Conservation (phyloP, 2,888 invertebrate species). For the Nymphalis urticae region DNA sequence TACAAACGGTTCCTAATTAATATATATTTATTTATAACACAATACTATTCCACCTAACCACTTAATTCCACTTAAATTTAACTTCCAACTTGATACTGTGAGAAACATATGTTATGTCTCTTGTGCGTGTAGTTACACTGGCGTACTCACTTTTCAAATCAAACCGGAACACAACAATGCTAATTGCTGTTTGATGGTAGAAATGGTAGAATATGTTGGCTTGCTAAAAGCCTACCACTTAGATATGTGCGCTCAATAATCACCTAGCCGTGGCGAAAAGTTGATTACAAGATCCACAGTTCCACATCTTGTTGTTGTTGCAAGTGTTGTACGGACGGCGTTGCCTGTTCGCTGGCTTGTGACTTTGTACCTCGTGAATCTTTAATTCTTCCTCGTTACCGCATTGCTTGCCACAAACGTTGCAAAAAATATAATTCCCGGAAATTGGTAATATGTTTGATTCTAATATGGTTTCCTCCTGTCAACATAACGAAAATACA, state of each 20-base stretch:
- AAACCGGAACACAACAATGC: too few relatives aligned
- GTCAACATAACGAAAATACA: background rate
- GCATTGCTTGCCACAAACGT: slow-evolving; percentile 54
- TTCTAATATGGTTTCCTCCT: slow-evolving; percentile 24
- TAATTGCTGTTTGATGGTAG: too few relatives aligned
- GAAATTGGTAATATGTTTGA: slow-evolving; percentile 15
- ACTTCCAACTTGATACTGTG: too few relatives aligned
- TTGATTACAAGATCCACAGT: slow-evolving; percentile 76
- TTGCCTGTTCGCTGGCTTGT: slow-evolving; percentile 43
- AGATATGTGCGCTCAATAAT: background rate
- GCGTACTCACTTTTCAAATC: too few relatives aligned
- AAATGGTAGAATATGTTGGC: too few relatives aligned
- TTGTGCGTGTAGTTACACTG: too few relatives aligned
- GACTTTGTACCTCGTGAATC: slow-evolving; percentile 50
- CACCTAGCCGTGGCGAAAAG: slow-evolving; percentile 74
- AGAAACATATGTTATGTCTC: too few relatives aligned
- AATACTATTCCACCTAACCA: too few relatives aligned
- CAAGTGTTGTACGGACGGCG: slow-evolving; percentile 55
- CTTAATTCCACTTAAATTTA: too few relatives aligned
- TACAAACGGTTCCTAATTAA: too few relatives aligned
- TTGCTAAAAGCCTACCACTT: too few relatives aligned
- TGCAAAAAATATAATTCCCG: slow-evolving; percentile 35
- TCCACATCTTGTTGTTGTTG: slow-evolving; percentile 73
- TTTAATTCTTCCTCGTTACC: slow-evolving; percentile 55
- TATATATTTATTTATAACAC: too few relatives aligned